Conservation (phyloP, 2,797 vertebrate genomes). For the Coracias cyanogaster region DNA sequence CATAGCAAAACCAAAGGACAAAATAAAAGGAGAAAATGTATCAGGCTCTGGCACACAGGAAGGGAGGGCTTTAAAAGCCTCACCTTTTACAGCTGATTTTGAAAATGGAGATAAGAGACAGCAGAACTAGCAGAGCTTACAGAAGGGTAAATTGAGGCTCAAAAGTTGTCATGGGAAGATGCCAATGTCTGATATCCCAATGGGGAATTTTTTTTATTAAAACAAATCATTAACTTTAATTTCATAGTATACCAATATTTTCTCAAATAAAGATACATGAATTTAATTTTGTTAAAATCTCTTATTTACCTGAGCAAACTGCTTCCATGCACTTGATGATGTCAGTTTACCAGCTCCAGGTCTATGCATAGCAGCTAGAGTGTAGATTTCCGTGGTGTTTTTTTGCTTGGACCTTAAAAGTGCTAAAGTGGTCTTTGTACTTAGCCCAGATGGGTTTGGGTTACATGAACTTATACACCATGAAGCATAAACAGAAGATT, state of each 20-base stretch:
- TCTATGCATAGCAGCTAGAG: constrained; percentile 88
- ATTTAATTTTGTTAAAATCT: neutral
- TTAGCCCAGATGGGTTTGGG: constrained; percentile 94
- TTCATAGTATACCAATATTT: neutral
- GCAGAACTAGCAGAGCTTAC: constrained; percentile 33
- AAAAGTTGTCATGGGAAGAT: neutral
- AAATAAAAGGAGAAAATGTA: constrained; percentile 14
- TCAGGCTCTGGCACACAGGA: neutral
- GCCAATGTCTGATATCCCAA: neutral
- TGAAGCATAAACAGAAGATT: constrained; percentile 92
- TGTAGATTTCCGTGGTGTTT: constrained; percentile 86
- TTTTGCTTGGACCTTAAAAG: constrained; percentile 94
- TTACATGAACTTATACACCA: constrained; percentile 96
- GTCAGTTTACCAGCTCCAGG: constrained; percentile 93
- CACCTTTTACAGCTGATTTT: neutral
- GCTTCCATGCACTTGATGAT: constrained; percentile 94
- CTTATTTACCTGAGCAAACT: constrained; percentile 91
- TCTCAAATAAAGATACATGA: neutral
- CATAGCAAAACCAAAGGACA: neutral
- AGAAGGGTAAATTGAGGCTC: neutral
- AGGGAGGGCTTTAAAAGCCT: neutral
- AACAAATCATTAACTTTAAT: neutral
- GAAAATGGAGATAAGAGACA: constrained; percentile 29
- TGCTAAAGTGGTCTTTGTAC: constrained; percentile 93
- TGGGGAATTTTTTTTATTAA: neutral